Evolutionary conservation across 2,797 vertebrate species (phyloP), one percentile per base, ranked within the genome.

Genomic region (Rhinophrynus dorsalis): DNA sequence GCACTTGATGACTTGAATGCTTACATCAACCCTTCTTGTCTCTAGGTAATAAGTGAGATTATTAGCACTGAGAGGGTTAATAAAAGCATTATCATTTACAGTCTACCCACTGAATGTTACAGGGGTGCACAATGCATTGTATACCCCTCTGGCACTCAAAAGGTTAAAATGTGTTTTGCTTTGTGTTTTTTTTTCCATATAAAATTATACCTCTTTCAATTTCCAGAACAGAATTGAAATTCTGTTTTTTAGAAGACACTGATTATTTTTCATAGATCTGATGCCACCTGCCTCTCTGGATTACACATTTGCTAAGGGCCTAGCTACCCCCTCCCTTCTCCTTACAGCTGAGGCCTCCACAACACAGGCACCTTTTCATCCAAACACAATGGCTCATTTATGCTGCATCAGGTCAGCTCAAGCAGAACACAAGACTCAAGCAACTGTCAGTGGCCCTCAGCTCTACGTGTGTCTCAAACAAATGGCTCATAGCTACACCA

Each of bases 401-500:
- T 67, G 70, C 70, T 20, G 29, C 62, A 73, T 66, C 70, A 73
- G 70, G 62, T 67, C 70, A 73, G 52, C 62, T 73, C 70, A 67
- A 73, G 62, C 62, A 73, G 70, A 73, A 67, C 70, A 73, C 55
- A 73, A 67, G 64, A 66, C 63, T 58, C 35, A 48, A 67, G 70
- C 70, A 73, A 73, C 70, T 73, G 70, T 67, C 70, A 73, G 62
- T 44, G 23, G 62, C 54, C 55, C 57, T 73, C 62, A 54, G 62
- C 62, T 60, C 70, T 73, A 73, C 55, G 70, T 73, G 70, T 73
- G 70, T 62, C 70, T 69, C 68, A 75, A 80, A 81, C 85, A 82
- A 84, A 79, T 83, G 85, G 75, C 71, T 77, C 47, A 33, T 75
- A 75, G 56, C 58, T 35, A 69, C 67, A 55, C 79, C 79, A 83